Percentiles rank a stretch among this genome's conserved stretches.
phyloP scores from a whole-genome alignment of 1,140 invertebrate genomes.

The Arctopsyche grandis region DNA sequence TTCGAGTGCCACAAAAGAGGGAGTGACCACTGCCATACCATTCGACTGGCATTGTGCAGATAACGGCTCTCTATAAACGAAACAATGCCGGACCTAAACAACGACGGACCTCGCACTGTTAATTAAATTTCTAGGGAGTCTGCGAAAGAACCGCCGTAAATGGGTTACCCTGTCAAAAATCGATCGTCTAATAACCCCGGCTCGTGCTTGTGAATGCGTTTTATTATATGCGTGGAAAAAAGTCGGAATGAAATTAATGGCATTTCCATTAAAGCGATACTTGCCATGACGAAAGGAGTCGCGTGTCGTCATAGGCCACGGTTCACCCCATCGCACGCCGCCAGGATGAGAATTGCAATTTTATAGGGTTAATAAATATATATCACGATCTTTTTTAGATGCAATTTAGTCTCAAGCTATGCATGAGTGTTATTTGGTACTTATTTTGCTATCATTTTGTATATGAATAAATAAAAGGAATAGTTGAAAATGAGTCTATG shows the following conservation, averaged over 20 bases:
- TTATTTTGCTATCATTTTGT: too few species aligned
- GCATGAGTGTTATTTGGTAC: too few species aligned
- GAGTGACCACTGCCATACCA: conserved; percentile 8
- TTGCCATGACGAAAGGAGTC: conserved; percentile 47
- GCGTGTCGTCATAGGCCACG: conserved; percentile 39
- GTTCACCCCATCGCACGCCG: not conserved
- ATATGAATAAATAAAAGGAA: too few species aligned
- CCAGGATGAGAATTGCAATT: not conserved
- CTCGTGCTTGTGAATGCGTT: not conserved
- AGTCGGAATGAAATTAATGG: not conserved
- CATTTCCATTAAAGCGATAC: conserved; percentile 14
- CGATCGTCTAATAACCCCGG: not conserved
- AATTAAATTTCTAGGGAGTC: conserved; percentile 25
- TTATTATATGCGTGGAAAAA: not conserved
- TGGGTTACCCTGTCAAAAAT: conserved; percentile 35
- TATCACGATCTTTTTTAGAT: not conserved
- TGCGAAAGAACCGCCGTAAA: conserved; percentile 12
- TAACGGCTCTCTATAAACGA: conserved; percentile 34
- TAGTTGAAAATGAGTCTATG: too few species aligned
- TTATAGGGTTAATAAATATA: conserved; percentile 29
- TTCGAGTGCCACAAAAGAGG: conserved; percentile 5
- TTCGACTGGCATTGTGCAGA: conserved; percentile 32
- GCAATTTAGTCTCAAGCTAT: not conserved
- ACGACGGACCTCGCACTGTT: not conserved
- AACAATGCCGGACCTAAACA: conserved; percentile 16